Evolutionary conservation across 2,113 vertebrate species (phyloP).

Genomic region (Cryptomyrus ogoouensis): DNA sequence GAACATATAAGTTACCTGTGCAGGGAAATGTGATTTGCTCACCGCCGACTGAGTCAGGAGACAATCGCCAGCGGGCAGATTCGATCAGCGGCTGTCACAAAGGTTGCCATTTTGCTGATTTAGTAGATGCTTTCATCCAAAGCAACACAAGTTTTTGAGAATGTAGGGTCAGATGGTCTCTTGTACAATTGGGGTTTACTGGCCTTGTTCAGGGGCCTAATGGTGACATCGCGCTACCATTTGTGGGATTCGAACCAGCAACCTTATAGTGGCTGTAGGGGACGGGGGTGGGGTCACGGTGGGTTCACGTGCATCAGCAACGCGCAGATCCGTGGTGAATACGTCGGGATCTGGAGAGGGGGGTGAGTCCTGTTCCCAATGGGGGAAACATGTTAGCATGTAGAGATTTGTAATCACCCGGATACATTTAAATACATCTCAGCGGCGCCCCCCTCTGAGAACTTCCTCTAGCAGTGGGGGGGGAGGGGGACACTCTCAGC

Average conservation of each 20-base stretch:
- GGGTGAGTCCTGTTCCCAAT: neutral
- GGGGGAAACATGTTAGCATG: slow-evolving; percentile 38
- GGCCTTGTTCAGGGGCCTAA: too few relatives aligned
- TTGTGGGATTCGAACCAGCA: neutral
- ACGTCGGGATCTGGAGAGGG: neutral
- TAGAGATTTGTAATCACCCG: slow-evolving; percentile 67
- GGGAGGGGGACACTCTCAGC: neutral
- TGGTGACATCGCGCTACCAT: too few relatives aligned
- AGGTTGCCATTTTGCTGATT: neutral
- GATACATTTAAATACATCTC: slow-evolving; percentile 70
- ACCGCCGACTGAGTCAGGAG: neutral
- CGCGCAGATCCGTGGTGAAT: neutral
- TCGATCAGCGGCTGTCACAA: neutral
- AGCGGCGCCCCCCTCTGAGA: slow-evolving; percentile 55
- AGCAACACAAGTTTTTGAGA: too few relatives aligned
- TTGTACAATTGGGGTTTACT: too few relatives aligned
- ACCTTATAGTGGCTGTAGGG: neutral
- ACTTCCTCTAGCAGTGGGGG: slow-evolving; percentile 27
- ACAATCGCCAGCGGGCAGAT: neutral
- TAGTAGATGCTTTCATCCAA: too few relatives aligned
- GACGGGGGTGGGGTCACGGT: neutral
- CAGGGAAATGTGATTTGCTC: neutral
- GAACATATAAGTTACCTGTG: neutral
- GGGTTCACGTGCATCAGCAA: neutral
- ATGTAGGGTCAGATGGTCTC: too few relatives aligned